These are phyloP conservation scores for Caenorhabditis uteleia DNA, from an alignment of 2,888 invertebrate species.

Conservation along the genomic window DNA sequence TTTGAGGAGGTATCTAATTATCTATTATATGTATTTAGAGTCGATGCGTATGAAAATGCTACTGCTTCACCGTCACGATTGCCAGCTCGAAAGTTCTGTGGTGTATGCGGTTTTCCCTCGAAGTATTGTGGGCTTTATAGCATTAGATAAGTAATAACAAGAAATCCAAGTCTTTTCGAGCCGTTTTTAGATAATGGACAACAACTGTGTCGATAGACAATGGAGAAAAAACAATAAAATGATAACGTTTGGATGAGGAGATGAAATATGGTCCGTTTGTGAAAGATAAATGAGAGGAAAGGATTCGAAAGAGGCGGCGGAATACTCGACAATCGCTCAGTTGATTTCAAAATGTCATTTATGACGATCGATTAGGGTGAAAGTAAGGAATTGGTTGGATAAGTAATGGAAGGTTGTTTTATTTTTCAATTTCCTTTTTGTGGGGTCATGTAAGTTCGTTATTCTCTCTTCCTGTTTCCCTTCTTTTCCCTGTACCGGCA, in stretches of 20 bases:
- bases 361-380: conserved; percentile 56
- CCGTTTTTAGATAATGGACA: conserved; percentile 3
- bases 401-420: too few relatives aligned
- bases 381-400: too few relatives aligned
- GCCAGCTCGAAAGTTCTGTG: conserved; percentile 90
- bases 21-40: conserved; percentile 10
- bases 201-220: conserved; percentile 43
- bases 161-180: too few relatives aligned
- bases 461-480: too few relatives aligned
- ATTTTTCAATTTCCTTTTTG: too few relatives aligned
- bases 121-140: conserved; percentile 81
- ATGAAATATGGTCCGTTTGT: conserved; percentile 41
- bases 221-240: conserved; percentile 44
- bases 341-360: conserved; percentile 60
- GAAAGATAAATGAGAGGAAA: conserved; percentile 51
- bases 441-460: too few relatives aligned
- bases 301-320: conserved; percentile 12
- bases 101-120: conserved; percentile 87
- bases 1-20: conserved; percentile 16
- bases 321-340: conserved; percentile 30
- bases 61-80: conserved; percentile 83
- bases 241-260: conserved; percentile 52
- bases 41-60: conserved; percentile 78
- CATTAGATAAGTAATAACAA: too few relatives aligned
- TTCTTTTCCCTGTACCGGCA: too few relatives aligned